Evolutionary conservation across 1,140 invertebrate genomes (phyloP), one percentile per base, ranked within the genome.

Genomic region (Watersipora subatra): DNA sequence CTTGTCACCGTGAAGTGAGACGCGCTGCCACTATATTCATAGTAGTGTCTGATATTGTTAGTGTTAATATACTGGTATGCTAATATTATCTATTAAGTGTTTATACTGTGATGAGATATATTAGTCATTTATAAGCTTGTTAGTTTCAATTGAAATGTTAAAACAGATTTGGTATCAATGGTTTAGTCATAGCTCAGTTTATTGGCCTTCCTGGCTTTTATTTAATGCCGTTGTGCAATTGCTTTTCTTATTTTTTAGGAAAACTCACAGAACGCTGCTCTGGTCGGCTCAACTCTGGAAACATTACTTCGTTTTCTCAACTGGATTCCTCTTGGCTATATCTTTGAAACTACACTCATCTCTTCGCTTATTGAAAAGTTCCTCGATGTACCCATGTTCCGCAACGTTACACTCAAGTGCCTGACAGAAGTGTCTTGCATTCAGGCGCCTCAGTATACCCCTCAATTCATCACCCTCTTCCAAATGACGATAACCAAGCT

Each of bases 301-400:
- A 99, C 97, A 24, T 82, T 99, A 59, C 82, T 99, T 59, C 85
- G 93, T 78, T 99, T 99, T 84, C 84, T 99, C 22, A 98, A 97
- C 78, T 99, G 97, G 97, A 98, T 99, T 76, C 97, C 97, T 22
- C 83, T 99, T 59, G 96, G 96, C 17, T 99, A 99, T 76, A 97
- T 99, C 76, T 99, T 99, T 84, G 95, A 99, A 84, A 99, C 96
- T 64, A 92, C 97, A 79, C 83, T 99, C 19, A 96, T 98, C 70
- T 88, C 86, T 69, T 95, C 92, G 57, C 84, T 99, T 61, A 93
- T 96, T 75, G 92, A 88, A 74, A 97, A 97, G 86, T 99, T 99
- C 83, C 84, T 99, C 63, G 91, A 91, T 82, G 92, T 97, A 65
- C 93, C 94, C 59, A 88, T 96, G 85, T 99, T 99, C 79, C 87